Percentiles rank a stretch among this genome's conserved stretches.
phyloP scores from a whole-genome alignment of 2,797 vertebrate genomes.

The Fringilla coelebs region DNA sequence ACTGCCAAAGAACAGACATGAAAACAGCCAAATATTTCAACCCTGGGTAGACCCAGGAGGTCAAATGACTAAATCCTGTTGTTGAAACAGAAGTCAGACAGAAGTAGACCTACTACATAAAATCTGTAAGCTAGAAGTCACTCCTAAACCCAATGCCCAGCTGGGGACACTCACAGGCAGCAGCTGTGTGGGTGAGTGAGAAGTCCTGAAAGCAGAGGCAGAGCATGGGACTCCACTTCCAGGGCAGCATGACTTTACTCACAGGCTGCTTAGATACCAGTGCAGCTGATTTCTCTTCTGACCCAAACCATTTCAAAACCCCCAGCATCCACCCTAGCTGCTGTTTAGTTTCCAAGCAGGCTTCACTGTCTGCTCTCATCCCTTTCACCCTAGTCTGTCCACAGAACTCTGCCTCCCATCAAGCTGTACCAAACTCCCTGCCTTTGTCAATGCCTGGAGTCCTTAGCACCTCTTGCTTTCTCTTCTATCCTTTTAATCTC shows the following conservation, averaged over 20 bases:
- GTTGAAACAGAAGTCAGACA: neutral
- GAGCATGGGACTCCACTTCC: neutral
- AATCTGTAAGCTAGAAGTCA: neutral
- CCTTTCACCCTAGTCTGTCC: neutral
- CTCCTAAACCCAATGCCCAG: neutral
- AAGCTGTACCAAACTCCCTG: neutral
- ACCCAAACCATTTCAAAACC: neutral
- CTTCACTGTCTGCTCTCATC: neutral
- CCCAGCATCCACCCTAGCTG: neutral
- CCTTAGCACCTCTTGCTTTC: neutral
- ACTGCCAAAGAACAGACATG: neutral
- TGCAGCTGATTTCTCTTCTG: neutral
- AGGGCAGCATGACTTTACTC: neutral
- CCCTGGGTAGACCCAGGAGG: neutral
- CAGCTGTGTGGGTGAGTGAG: neutral
- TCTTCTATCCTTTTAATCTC: neutral
- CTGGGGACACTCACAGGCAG: neutral
- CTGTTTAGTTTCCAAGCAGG: neutral
- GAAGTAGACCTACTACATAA: neutral
- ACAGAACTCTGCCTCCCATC: neutral
- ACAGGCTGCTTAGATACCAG: neutral
- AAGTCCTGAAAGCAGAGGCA: neutral
- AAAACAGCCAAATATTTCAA: neutral
- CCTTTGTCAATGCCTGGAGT: accelerated
- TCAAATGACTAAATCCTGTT: neutral